phyloP scores from a whole-genome alignment of 1,140 invertebrate genomes.

The Artemia franciscana region DNA sequence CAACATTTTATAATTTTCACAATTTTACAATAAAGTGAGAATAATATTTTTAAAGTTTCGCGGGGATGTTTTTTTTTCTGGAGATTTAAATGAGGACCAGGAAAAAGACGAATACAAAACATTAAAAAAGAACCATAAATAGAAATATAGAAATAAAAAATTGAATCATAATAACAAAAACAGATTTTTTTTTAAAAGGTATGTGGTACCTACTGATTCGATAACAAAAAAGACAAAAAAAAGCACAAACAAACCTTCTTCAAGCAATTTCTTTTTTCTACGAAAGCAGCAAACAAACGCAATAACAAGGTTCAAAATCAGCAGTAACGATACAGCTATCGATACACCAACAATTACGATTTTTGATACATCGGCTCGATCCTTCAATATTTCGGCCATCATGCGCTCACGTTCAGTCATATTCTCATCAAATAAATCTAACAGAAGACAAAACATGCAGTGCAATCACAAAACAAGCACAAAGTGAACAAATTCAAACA shows the following conservation, averaged over 20 bases:
- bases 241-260: conserved; percentile 22
- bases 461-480: conserved; percentile 23
- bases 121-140: too few relatives aligned
- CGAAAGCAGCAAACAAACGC: conserved; percentile 61
- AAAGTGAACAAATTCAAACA: conserved; percentile 19
- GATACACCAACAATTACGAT: conserved; percentile 58
- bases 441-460: conserved; percentile 4
- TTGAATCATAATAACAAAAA: too few relatives aligned
- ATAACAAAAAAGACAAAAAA: conserved; percentile 10
- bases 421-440: conserved; percentile 16
- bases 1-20: too few relatives aligned
- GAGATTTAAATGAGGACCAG: too few relatives aligned
- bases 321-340: conserved; percentile 45
- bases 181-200: too few relatives aligned
- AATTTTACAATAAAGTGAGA: too few relatives aligned
- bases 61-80: too few relatives aligned
- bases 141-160: too few relatives aligned
- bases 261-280: conserved; percentile 33
- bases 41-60: too few relatives aligned
- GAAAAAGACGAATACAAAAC: too few relatives aligned
- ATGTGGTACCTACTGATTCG: too few relatives aligned
- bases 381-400: conserved; percentile 36
- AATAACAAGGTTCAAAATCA: conserved; percentile 53
- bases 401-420: conserved; percentile 19
- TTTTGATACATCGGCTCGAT: conserved; percentile 39